These are phyloP conservation scores for Ctenoplectra terminalis DNA, from an alignment of 1,140 invertebrate genomes.

Conservation along the genomic window DNA sequence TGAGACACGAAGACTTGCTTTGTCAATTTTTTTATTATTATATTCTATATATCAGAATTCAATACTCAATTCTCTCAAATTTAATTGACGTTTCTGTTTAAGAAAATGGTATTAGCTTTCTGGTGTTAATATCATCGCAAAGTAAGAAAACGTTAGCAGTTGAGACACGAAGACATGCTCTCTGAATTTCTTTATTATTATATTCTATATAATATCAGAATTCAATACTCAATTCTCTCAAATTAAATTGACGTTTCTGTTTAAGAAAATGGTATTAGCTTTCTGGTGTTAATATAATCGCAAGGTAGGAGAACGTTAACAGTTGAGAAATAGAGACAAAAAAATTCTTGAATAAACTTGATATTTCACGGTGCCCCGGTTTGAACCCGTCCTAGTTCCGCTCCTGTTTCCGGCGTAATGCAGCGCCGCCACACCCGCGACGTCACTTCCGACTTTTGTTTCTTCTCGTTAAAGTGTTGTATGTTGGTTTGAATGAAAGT, in stretches of 20 bases:
- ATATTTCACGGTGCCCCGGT: not conserved
- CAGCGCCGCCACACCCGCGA: not conserved
- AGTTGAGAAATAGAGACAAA: not conserved
- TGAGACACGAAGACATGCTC: too few species aligned
- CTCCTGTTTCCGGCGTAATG: conserved; percentile 1
- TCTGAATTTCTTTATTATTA: too few species aligned
- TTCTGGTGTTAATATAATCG: not conserved
- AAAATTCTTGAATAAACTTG: not conserved
- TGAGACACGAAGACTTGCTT: too few species aligned
- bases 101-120: too few species aligned
- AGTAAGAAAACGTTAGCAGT: too few species aligned
- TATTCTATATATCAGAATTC: too few species aligned
- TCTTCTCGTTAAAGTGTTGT: not conserved
- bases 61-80: too few species aligned
- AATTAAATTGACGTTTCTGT: not conserved
- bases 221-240: too few species aligned
- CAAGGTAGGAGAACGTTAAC: not conserved
- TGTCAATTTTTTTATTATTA: too few species aligned
- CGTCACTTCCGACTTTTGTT: not conserved
- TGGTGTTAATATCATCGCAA: too few species aligned
- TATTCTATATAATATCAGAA: too few species aligned
- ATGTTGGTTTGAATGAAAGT: conserved; percentile 24
- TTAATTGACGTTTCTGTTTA: too few species aligned
- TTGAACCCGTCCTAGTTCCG: not conserved
- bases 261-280: not conserved